Evolutionary conservation across 2,797 vertebrate species (phyloP).

Genomic region (Echiichthys vipera): DNA sequence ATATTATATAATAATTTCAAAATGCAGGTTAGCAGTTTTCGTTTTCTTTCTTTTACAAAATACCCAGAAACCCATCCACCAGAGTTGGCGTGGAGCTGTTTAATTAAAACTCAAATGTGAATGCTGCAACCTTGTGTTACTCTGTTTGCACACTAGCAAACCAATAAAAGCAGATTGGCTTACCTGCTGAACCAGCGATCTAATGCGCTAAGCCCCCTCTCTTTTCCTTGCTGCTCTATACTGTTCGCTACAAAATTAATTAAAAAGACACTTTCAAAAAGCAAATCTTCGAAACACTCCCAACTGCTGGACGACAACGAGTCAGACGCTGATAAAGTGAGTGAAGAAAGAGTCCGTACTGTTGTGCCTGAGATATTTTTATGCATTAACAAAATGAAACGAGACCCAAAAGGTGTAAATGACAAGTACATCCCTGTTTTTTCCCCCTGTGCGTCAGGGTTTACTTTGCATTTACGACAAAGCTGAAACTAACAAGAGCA

Average conservation of each 20-base stretch:
- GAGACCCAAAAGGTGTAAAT: slow-evolving; percentile 35
- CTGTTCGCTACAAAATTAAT: neutral
- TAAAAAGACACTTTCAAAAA: neutral
- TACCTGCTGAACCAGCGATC: neutral
- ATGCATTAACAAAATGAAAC: slow-evolving; percentile 51
- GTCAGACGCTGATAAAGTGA: slow-evolving; percentile 13
- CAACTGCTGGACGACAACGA: neutral
- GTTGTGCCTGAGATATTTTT: slow-evolving; percentile 42
- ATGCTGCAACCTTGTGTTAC: neutral
- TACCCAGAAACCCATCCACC: neutral
- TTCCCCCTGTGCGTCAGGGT: slow-evolving; percentile 2
- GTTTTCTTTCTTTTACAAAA: neutral
- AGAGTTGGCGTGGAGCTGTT: neutral
- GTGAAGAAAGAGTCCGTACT: neutral
- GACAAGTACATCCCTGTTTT: slow-evolving; percentile 37
- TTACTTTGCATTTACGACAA: slow-evolving; percentile 43
- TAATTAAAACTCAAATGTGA: neutral
- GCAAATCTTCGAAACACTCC: neutral
- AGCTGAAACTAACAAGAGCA: slow-evolving; percentile 5
- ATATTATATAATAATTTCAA: too few species aligned
- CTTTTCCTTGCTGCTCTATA: neutral
- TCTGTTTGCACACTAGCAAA: neutral
- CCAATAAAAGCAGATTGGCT: neutral
- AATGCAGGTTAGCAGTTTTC: neutral
- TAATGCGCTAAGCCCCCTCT: neutral